A percentile compares a stretch with the other conserved stretches of the same genome.
These are phyloP conservation scores for Callipepla squamata DNA, from an alignment of 2,113 vertebrate species.

Conservation along the genomic window DNA sequence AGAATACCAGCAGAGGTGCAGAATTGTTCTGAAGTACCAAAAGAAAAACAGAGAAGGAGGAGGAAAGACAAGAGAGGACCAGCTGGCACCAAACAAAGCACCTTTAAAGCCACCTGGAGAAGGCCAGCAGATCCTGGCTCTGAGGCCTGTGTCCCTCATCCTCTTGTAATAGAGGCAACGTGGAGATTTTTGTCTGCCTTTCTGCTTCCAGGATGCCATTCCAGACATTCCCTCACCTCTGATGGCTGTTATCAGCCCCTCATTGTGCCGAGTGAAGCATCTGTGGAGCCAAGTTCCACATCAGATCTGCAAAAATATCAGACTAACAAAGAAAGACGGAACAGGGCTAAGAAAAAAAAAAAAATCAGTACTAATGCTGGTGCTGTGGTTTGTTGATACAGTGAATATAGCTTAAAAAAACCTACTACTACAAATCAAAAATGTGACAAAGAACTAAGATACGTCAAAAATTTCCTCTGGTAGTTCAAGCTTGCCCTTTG, in stretches of 20 bases:
- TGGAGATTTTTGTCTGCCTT: background rate
- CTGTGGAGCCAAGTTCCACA: background rate
- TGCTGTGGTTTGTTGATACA: background rate
- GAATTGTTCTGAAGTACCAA: background rate
- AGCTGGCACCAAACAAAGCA: background rate
- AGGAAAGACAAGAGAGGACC: background rate
- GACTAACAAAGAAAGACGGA: background rate
- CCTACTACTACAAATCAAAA: background rate
- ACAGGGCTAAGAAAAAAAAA: background rate
- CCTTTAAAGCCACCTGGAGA: background rate
- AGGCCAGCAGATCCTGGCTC: background rate
- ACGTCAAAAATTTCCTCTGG: background rate
- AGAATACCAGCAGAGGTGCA: background rate
- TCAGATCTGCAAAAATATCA: slow-evolving; percentile 7
- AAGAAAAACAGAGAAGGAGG: background rate
- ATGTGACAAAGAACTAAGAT: background rate
- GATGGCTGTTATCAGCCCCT: background rate
- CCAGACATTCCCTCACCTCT: background rate
- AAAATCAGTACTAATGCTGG: background rate
- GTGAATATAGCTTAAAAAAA: slow-evolving; percentile 2
- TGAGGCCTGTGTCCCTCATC: background rate
- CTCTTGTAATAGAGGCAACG: background rate
- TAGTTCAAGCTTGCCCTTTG: background rate
- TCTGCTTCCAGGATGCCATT: background rate
- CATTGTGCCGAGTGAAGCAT: background rate